Percentiles rank a stretch among this genome's conserved stretches.
Conservation (phyloP, 2,113 vertebrate genomes). For the Cinclus mexicanus region DNA sequence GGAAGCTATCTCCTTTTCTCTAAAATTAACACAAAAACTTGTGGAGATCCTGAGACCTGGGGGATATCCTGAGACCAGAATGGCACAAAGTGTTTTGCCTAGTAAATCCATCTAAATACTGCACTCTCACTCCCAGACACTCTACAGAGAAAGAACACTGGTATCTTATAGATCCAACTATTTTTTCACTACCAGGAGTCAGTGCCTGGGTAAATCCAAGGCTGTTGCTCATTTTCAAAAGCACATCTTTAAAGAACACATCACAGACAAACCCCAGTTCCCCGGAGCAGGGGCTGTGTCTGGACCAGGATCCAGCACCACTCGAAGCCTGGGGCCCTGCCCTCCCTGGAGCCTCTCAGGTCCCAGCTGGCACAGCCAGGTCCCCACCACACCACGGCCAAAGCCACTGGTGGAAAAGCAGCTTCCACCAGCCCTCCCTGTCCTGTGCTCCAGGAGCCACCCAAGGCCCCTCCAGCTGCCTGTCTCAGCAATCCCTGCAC, state of each 20-base stretch:
- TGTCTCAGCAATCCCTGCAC: neutral
- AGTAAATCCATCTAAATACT: neutral
- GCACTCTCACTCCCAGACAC: neutral
- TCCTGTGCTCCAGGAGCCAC: neutral
- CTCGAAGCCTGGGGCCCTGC: accelerated
- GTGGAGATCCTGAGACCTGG: neutral
- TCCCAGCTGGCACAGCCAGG: neutral
- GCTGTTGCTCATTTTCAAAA: neutral
- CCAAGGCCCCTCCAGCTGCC: neutral
- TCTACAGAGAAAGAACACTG: neutral
- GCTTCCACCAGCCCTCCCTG: neutral
- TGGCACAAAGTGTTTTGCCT: neutral
- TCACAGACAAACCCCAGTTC: neutral
- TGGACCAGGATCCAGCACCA: neutral
- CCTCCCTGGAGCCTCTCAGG: neutral
- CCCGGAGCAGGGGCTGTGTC: accelerated
- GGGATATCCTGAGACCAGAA: neutral
- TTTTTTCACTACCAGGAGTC: neutral
- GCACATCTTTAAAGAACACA: neutral
- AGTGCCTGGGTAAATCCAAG: neutral
- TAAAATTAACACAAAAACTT: neutral
- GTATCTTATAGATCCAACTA: neutral
- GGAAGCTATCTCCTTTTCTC: neutral
- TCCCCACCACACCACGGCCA: accelerated
- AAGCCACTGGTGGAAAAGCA: neutral